Evolutionary conservation across 2,113 vertebrate species (phyloP).

Genomic region (Oxyruncus cristatus): DNA sequence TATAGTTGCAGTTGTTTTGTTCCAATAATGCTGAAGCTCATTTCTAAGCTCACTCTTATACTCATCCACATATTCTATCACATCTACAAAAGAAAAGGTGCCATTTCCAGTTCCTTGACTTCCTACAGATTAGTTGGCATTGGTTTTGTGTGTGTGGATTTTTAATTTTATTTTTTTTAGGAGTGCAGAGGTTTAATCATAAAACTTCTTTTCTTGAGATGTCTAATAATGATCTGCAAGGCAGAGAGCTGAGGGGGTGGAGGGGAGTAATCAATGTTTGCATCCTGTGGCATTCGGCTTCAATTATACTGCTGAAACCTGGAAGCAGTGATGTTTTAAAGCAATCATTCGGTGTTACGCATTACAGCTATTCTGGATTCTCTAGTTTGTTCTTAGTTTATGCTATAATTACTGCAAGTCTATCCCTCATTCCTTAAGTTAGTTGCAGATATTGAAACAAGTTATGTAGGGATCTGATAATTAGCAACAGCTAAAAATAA

Average conservation of each 20-base stretch:
- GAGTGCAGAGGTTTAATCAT: conserved; percentile 57
- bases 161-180: not conserved
- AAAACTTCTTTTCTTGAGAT: conserved; percentile 46
- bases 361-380: conserved; percentile 54
- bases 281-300: conserved; percentile 55
- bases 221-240: conserved; percentile 64
- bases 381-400: conserved; percentile 20
- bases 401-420: conserved; percentile 12
- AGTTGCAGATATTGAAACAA: not conserved
- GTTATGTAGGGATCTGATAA: not conserved
- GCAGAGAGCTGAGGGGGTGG: conserved; percentile 50
- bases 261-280: conserved; percentile 62
- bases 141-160: not conserved
- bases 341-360: conserved; percentile 35
- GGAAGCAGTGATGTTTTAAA: conserved; percentile 56
- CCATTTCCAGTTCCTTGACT: conserved; percentile 32
- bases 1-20: not conserved
- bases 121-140: conserved; percentile 27
- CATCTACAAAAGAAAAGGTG: conserved; percentile 10
- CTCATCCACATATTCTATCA: not conserved
- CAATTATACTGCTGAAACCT: conserved; percentile 65
- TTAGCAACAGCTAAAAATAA: not conserved
- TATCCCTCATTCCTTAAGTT: not conserved
- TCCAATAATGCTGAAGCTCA: not conserved
- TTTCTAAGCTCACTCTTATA: not conserved